Conservation (phyloP, 2,113 vertebrate species). For the Ivindomyrus marchei region DNA sequence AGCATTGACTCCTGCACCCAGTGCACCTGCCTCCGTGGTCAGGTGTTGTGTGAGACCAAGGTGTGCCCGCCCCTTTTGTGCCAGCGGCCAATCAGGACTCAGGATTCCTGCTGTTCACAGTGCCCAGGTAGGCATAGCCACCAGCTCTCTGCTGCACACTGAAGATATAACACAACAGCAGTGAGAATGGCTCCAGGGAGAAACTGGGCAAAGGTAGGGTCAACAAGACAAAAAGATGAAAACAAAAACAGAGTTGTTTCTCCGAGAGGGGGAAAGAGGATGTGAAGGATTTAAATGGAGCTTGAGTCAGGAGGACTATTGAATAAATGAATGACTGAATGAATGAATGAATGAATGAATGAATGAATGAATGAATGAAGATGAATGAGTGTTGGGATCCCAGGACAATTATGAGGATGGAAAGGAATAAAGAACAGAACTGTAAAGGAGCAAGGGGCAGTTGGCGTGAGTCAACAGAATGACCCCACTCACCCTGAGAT, state of each 20-base stretch:
- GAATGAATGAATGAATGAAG: neutral
- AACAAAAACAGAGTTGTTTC: neutral
- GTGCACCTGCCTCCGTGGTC: slow-evolving; percentile 78
- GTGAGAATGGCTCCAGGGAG: neutral
- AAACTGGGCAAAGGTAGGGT: neutral
- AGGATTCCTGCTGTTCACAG: slow-evolving; percentile 81
- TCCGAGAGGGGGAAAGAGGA: neutral
- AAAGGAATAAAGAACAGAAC: neutral
- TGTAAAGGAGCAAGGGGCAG: neutral
- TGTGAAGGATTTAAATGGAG: neutral
- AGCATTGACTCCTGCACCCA: slow-evolving; percentile 83
- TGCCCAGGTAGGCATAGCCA: slow-evolving; percentile 64
- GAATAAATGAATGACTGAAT: neutral
- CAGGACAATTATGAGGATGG: neutral
- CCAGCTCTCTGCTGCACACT: neutral
- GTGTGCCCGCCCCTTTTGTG: slow-evolving; percentile 83
- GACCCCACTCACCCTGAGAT: neutral
- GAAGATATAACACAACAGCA: neutral
- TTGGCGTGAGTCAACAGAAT: neutral
- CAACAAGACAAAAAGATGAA: neutral
- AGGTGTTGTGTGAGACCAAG: slow-evolving; percentile 80
- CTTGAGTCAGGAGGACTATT: neutral
- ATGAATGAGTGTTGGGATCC: neutral
- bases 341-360: neutral
- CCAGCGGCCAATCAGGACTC: slow-evolving; percentile 71